phyloP scores from a whole-genome alignment of 2,113 vertebrate species.

The Ariopsis seemanni region DNA sequence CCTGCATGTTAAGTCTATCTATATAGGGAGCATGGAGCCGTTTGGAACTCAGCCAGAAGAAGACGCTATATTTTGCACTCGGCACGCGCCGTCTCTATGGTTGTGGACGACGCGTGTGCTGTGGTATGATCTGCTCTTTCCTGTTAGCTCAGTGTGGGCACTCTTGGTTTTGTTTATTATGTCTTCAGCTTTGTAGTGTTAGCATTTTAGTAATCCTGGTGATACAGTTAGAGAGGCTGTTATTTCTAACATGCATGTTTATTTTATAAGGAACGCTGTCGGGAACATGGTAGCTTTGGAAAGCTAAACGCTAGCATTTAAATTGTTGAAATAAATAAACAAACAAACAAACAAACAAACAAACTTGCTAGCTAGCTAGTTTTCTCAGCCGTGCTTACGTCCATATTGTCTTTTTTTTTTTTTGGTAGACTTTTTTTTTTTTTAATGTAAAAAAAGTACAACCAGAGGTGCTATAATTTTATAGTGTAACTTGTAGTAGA shows the following conservation, averaged over 20 bases:
- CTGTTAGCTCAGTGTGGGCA: neutral
- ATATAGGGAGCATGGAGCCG: neutral
- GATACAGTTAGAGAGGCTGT: neutral
- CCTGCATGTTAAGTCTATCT: neutral
- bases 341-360: too few species aligned
- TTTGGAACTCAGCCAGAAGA: neutral
- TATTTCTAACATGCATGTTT: neutral
- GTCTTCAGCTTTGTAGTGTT: too few species aligned
- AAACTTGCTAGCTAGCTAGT: too few species aligned
- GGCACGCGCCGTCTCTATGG: constrained; percentile 68
- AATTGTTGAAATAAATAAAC: too few species aligned
- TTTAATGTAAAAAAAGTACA: neutral
- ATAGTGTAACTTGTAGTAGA: neutral
- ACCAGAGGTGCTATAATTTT: neutral
- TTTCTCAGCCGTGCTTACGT: neutral
- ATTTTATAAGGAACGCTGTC: neutral
- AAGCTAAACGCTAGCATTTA: neutral
- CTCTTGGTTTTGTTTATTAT: too few species aligned
- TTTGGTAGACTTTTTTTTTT: too few species aligned
- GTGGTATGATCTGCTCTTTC: constrained; percentile 44
- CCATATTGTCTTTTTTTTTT: neutral
- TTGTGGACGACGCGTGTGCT: constrained; percentile 66
- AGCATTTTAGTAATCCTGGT: neutral
- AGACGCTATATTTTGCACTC: constrained; percentile 12
- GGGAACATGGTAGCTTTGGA: neutral